phyloP scores from a whole-genome alignment of 2,888 invertebrate species.

The Dioctria linearis region DNA sequence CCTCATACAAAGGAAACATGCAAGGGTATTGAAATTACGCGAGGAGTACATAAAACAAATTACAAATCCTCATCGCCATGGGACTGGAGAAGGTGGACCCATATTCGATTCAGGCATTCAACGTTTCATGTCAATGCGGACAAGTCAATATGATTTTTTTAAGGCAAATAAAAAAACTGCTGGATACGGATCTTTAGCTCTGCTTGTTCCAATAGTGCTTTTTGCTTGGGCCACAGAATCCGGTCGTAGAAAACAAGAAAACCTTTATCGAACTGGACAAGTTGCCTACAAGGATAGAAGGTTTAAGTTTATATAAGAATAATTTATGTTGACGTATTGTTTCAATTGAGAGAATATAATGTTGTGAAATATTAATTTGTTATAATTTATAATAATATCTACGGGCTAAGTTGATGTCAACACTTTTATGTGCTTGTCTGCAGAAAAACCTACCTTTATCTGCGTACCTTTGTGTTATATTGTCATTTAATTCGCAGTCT shows the following conservation, averaged over 20 bases:
- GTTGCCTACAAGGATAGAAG: slow-evolving; percentile 82
- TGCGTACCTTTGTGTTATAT: no score
- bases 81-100: slow-evolving; percentile 78
- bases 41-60: slow-evolving; percentile 80
- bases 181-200: slow-evolving; percentile 72
- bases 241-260: slow-evolving; percentile 74
- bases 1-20: slow-evolving; percentile 60
- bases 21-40: slow-evolving; percentile 70
- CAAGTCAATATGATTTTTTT: slow-evolving; percentile 78
- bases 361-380: no score
- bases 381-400: no score
- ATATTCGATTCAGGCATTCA: slow-evolving; percentile 86
- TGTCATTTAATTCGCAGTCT: no score
- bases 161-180: slow-evolving; percentile 76
- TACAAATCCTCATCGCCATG: slow-evolving; percentile 81
- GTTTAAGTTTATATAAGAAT: slow-evolving; percentile 77
- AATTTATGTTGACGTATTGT: not conserved
- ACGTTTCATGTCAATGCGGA: slow-evolving; percentile 81
- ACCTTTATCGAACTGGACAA: slow-evolving; percentile 78
- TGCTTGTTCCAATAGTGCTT: slow-evolving; percentile 74
- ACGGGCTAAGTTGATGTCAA: no score
- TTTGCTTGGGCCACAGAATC: slow-evolving; percentile 74
- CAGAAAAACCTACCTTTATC: no score
- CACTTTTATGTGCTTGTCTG: no score
- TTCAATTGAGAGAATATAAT: no score